Conservation (phyloP, 2,113 vertebrate genomes). For the Prionailurus bengalensis region DNA sequence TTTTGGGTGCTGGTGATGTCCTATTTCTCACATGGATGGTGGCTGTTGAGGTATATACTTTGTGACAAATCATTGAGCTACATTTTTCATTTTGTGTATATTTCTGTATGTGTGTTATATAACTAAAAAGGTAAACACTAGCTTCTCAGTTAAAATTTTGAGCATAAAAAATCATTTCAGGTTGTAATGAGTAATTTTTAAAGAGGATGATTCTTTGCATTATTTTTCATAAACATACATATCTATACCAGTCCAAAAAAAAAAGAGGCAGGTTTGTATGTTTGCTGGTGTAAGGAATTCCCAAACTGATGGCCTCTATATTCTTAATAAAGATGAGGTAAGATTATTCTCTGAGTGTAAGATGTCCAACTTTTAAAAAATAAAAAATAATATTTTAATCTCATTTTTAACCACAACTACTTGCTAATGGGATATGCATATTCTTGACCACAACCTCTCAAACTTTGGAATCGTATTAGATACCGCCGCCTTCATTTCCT, state of each 20-base stretch:
- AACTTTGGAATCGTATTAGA: background rate
- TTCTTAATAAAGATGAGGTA: background rate
- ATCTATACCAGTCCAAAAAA: background rate
- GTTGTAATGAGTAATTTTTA: slow-evolving; percentile 42
- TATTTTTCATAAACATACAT: background rate
- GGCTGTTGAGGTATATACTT: background rate
- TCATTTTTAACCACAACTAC: background rate
- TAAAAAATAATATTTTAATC: background rate
- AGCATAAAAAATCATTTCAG: slow-evolving; percentile 41
- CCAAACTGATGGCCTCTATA: background rate
- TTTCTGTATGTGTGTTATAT: background rate
- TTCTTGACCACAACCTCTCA: background rate
- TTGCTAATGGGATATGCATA: no score
- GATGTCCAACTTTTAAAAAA: background rate
- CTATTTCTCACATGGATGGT: background rate
- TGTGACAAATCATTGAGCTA: background rate
- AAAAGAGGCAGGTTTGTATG: background rate
- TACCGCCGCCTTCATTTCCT: no score
- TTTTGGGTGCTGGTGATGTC: background rate
- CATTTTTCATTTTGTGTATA: background rate
- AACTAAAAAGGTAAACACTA: slow-evolving; percentile 52
- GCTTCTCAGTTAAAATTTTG: slow-evolving; percentile 23
- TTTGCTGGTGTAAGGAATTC: background rate
- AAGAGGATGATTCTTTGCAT: background rate
- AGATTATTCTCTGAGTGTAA: background rate